Conservation (phyloP, 1,140 invertebrate genomes). For the Chrysoperla carnea region DNA sequence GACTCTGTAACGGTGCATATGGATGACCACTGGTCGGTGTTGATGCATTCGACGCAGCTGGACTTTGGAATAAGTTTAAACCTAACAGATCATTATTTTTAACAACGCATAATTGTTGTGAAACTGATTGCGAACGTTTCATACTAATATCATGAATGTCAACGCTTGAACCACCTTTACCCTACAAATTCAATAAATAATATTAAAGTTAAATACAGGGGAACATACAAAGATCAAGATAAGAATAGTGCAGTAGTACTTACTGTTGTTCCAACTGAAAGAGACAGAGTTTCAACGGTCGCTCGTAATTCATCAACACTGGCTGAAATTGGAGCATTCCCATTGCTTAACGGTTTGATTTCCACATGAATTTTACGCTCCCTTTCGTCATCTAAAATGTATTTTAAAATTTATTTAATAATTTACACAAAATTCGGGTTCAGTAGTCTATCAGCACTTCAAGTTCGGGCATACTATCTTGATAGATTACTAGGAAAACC, state of each 20-base stretch:
- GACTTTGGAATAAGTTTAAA: constrained; percentile 60
- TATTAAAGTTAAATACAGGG: neutral
- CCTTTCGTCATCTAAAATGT: constrained; percentile 48
- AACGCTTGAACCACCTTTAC: constrained; percentile 31
- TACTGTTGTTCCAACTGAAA: constrained; percentile 40
- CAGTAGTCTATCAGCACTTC: neutral
- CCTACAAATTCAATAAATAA: constrained; percentile 17
- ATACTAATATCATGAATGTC: constrained; percentile 45
- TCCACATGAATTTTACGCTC: constrained; percentile 83
- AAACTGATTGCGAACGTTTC: constrained; percentile 62
- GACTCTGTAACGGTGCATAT: constrained; percentile 61
- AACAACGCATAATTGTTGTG: constrained; percentile 50
- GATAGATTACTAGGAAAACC: no score
- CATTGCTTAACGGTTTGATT: constrained; percentile 86
- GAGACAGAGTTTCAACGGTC: constrained; percentile 77
- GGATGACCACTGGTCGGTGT: constrained; percentile 72
- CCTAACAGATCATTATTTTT: constrained; percentile 69
- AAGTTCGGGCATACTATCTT: neutral
- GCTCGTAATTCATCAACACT: constrained; percentile 86
- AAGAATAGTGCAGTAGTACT: no score
- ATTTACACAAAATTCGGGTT: neutral
- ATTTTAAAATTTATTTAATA: neutral
- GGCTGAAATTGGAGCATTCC: constrained; percentile 69
- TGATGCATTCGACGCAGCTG: constrained; percentile 63
- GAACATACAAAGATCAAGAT: no score